Evolutionary conservation across 1,140 invertebrate genomes (phyloP).

Genomic region (Acyrthosiphon pisum): DNA sequence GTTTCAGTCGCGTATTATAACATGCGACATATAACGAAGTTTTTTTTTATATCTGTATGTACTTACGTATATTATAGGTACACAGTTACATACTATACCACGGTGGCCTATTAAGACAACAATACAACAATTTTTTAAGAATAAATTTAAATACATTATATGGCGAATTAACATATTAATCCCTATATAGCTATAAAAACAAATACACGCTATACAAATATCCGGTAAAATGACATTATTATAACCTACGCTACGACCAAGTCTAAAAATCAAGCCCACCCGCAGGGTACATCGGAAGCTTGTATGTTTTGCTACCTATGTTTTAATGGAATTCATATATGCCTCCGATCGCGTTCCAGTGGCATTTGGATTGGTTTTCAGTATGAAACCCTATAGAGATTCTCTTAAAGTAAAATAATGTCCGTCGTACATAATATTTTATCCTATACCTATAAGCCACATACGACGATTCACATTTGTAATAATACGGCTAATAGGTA

Average conservation of each 20-base stretch:
- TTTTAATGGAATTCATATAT: neutral
- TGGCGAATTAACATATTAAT: neutral
- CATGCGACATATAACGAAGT: neutral
- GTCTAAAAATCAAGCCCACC: neutral
- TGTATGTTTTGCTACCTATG: neutral
- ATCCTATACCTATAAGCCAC: neutral
- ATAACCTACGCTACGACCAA: neutral
- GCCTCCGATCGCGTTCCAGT: neutral
- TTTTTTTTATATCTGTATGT: neutral
- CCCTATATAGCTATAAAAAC: neutral
- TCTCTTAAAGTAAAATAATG: neutral
- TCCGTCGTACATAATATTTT: neutral
- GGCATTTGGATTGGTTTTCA: neutral
- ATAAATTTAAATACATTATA: neutral
- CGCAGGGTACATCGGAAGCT: neutral
- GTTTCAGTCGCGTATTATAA: neutral
- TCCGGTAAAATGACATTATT: neutral
- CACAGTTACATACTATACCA: neutral
- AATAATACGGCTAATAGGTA: neutral
- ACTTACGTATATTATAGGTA: neutral
- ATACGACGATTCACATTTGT: neutral
- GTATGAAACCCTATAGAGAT: neutral
- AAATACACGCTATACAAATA: neutral
- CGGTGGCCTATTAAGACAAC: neutral
- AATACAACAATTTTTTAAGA: neutral